Percentiles rank a stretch among this genome's conserved stretches.
Conservation (phyloP, 64 coral and sea anemone genomes). For the Montipora efflorescens region DNA sequence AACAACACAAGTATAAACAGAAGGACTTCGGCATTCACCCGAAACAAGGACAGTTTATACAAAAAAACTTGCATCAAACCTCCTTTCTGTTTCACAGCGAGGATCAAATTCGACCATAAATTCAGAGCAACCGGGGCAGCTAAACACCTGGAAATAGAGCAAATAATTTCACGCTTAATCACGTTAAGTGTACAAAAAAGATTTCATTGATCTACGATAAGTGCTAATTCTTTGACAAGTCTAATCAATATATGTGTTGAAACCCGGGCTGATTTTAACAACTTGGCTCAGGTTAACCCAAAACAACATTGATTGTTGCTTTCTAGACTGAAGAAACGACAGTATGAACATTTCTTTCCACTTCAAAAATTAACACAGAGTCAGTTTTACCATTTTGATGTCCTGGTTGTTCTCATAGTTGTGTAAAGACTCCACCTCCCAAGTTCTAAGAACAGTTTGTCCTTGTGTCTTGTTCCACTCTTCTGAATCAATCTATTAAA, state of each 20-base stretch:
- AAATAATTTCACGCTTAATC: neutral
- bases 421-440: slow-evolving; percentile 91
- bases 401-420: slow-evolving; percentile 99
- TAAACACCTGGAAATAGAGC: slow-evolving; percentile 76
- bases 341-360: neutral
- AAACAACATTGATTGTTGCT: too few species aligned
- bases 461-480: slow-evolving; percentile 90
- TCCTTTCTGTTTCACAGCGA: slow-evolving; percentile 97
- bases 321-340: too few species aligned
- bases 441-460: slow-evolving; percentile 91
- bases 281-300: too few species aligned
- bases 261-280: too few species aligned
- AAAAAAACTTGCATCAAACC: slow-evolving; percentile 15
- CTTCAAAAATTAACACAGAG: neutral
- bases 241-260: too few species aligned
- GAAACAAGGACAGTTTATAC: too few species aligned
- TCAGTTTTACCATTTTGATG: slow-evolving; percentile 71
- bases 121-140: slow-evolving; percentile 95
- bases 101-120: slow-evolving; percentile 93
- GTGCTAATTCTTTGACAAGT: too few species aligned
- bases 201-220: too few species aligned
- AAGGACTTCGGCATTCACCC: too few species aligned
- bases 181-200: neutral
- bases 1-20: too few species aligned
- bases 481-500: slow-evolving; percentile 82